Evolutionary conservation across 2,797 vertebrate genomes (phyloP).

Genomic region (Pristis pectinata): DNA sequence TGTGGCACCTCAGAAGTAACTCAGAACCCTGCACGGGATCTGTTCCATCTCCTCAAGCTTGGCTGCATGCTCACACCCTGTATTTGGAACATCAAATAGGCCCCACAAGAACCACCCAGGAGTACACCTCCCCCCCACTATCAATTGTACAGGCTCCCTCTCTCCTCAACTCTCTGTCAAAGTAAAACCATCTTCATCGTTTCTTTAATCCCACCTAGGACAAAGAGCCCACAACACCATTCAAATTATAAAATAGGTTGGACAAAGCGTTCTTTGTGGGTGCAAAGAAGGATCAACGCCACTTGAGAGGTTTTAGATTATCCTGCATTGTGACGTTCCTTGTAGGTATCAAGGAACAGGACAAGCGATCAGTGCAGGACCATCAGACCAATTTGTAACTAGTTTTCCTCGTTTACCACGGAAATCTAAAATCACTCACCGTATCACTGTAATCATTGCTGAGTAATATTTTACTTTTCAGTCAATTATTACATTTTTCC

Average conservation of each 20-base stretch:
- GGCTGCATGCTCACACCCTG: not conserved
- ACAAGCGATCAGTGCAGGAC: not conserved
- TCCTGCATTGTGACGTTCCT: not conserved
- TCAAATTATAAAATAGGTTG: not conserved
- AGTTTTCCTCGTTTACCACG: not conserved
- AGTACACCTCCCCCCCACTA: not conserved
- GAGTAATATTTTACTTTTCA: not conserved
- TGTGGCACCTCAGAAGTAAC: not conserved
- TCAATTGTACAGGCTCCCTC: not conserved
- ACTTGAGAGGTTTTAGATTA: not conserved
- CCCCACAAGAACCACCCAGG: not conserved
- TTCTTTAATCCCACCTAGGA: constrained; percentile 8
- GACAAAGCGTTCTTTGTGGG: not conserved
- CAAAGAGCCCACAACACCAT: not conserved
- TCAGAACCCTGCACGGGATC: not conserved
- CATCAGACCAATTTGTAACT: not conserved
- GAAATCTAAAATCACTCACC: not conserved
- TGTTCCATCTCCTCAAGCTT: not conserved
- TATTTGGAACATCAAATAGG: not conserved
- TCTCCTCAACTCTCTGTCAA: not conserved
- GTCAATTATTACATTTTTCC: not conserved
- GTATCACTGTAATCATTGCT: not conserved
- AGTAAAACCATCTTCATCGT: not conserved
- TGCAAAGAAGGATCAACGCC: not conserved
- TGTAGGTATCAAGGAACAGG: not conserved